phyloP scores from a whole-genome alignment of 1,140 invertebrate genomes.

The Drosophila pallidifrons region DNA sequence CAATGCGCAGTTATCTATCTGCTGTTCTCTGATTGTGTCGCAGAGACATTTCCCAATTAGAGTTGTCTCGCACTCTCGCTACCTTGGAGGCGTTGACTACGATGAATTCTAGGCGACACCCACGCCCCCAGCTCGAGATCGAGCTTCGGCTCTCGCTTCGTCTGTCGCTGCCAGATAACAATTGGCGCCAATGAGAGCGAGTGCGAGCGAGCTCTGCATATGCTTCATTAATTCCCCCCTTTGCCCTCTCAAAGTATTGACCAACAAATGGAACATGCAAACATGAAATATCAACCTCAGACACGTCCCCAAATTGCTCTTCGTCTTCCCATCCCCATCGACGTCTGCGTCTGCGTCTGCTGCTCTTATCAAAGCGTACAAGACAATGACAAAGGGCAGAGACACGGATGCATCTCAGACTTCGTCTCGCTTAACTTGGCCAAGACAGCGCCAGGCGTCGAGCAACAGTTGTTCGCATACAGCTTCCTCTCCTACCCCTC shows the following conservation, averaged over 20 bases:
- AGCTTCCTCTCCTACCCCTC: slow-evolving; percentile 15
- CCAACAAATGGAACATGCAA: slow-evolving; percentile 61
- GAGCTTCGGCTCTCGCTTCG: neutral
- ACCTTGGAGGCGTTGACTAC: slow-evolving; percentile 26
- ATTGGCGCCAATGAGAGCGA: slow-evolving; percentile 32
- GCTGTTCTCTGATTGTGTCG: neutral
- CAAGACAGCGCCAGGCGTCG: slow-evolving; percentile 59
- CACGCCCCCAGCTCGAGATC: neutral
- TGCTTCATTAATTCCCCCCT: slow-evolving; percentile 50
- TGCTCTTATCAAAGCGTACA: slow-evolving; percentile 71
- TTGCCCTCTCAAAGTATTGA: neutral
- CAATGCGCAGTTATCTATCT: slow-evolving; percentile 14
- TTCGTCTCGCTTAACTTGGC: slow-evolving; percentile 25
- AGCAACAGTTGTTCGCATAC: slow-evolving; percentile 74
- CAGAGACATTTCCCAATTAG: slow-evolving; percentile 50
- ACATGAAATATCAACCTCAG: slow-evolving; percentile 71
- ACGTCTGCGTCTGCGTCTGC: slow-evolving; percentile 13
- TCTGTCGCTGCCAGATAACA: slow-evolving; percentile 17
- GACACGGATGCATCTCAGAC: slow-evolving; percentile 41
- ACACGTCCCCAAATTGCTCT: slow-evolving; percentile 69
- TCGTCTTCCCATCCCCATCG: slow-evolving; percentile 37
- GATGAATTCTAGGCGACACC: neutral
- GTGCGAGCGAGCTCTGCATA: slow-evolving; percentile 10
- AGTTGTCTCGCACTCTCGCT: slow-evolving; percentile 17
- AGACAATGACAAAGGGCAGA: slow-evolving; percentile 83